Evolutionary conservation across 2,888 invertebrate genomes (phyloP).

Genomic region (Cynaeus angustus): DNA sequence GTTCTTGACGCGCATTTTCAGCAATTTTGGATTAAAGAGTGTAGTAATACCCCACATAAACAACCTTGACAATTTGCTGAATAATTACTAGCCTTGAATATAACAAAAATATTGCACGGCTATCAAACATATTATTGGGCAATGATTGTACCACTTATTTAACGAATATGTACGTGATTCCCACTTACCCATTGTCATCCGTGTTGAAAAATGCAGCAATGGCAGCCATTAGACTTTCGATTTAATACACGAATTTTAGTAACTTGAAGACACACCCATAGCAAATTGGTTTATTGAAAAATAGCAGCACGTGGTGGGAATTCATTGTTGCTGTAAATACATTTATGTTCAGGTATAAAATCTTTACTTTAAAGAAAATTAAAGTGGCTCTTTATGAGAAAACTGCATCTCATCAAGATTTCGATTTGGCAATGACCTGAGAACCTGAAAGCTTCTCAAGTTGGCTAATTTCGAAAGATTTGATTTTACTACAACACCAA

Average conservation of each 20-base stretch:
- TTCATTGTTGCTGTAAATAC: conserved; percentile 31
- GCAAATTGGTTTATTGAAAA: not conserved
- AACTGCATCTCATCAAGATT: no score
- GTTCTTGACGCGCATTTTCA: conserved; percentile 4
- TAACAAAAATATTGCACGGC: not conserved
- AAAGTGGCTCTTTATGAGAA: not conserved
- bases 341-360: conserved; percentile 30
- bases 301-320: not conserved
- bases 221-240: conserved; percentile 53
- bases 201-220: conserved; percentile 57
- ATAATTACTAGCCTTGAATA: not conserved
- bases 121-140: conserved; percentile 1
- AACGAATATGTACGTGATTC: not conserved
- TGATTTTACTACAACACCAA: no score
- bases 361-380: no score
- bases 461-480: no score
- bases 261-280: conserved; percentile 23
- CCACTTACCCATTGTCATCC: conserved; percentile 58
- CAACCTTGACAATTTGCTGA: conserved; percentile 1
- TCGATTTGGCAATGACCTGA: no score
- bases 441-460: no score
- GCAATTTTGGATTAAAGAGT: conserved; percentile 3
- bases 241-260: conserved; percentile 20
- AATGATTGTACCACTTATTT: not conserved
- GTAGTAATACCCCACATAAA: not conserved